Conservation (phyloP, 2,113 vertebrate genomes). For the Corythoichthys haematopterus region DNA sequence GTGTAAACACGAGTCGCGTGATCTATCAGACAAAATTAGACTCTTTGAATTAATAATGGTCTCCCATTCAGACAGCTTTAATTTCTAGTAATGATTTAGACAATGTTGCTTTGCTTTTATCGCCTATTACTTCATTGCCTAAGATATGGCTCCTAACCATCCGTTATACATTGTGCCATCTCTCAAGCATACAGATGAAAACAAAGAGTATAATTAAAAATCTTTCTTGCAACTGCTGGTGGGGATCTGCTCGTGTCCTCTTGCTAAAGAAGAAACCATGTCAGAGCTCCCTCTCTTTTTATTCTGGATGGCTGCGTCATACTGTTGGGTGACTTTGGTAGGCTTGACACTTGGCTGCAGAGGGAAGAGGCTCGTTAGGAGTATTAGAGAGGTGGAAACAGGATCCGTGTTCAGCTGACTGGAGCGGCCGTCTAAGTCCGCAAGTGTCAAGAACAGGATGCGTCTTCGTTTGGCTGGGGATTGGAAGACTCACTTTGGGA, state of each 20-base stretch:
- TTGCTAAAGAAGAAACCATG: conserved; percentile 18
- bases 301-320: conserved; percentile 23
- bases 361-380: conserved; percentile 70
- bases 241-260: conserved; percentile 30
- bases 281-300: conserved; percentile 8
- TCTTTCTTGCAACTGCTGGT: conserved; percentile 53
- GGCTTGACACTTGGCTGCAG: conserved; percentile 62
- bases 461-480: conserved; percentile 22
- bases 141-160: conserved; percentile 30
- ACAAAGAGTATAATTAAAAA: conserved; percentile 46
- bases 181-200: conserved; percentile 34
- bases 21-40: conserved; percentile 12
- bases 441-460: conserved; percentile 64
- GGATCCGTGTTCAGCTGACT: conserved; percentile 67
- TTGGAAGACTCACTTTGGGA: conserved; percentile 21
- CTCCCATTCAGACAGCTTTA: background rate
- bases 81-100: conserved; percentile 14
- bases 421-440: conserved; percentile 42
- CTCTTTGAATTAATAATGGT: background rate
- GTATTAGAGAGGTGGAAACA: conserved; percentile 68
- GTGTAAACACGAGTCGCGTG: background rate
- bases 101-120: background rate
- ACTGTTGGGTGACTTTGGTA: conserved; percentile 65
- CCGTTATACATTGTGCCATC: conserved; percentile 25
- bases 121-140: conserved; percentile 21